phyloP scores from a whole-genome alignment of 2,888 invertebrate species.

The Erpobdella octoculata region DNA sequence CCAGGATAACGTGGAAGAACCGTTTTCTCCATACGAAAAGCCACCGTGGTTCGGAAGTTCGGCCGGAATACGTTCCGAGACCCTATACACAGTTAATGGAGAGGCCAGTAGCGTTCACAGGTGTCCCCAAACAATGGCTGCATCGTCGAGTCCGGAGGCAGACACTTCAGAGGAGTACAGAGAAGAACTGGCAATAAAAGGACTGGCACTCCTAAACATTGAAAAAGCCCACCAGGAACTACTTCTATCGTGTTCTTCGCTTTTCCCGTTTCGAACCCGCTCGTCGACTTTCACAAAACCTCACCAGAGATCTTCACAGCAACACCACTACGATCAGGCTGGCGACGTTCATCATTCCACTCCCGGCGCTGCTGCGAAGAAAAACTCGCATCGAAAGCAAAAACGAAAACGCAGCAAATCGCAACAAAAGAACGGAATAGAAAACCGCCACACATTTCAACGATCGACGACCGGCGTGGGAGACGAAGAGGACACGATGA shows the following conservation, averaged over 20 bases:
- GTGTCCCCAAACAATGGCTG: constrained; percentile 10
- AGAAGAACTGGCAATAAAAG: constrained; percentile 12
- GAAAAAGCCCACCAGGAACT: not conserved
- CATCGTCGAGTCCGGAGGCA: constrained; percentile 7
- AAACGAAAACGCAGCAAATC: not conserved
- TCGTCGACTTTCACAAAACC: not conserved
- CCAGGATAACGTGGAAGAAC: not conserved
- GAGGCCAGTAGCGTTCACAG: constrained; percentile 9
- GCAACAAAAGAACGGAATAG: not conserved
- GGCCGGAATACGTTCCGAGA: not conserved
- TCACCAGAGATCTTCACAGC: not conserved
- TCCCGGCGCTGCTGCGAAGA: not conserved
- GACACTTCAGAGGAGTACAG: not conserved
- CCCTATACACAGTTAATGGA: constrained; percentile 15
- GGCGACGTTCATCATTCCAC: not conserved
- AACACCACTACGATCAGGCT: not conserved
- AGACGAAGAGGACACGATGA: not conserved
- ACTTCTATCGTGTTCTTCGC: constrained; percentile 8
- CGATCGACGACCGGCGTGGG: not conserved
- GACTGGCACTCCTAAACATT: not conserved
- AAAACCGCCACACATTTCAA: too few species aligned
- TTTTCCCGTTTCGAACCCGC: not conserved
- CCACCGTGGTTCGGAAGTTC: not conserved
- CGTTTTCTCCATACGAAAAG: not conserved
- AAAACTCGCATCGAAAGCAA: not conserved